Base-by-base conservation (phyloP, 2,888 invertebrate species). In the Coronaproctus castanopsis region DNA sequence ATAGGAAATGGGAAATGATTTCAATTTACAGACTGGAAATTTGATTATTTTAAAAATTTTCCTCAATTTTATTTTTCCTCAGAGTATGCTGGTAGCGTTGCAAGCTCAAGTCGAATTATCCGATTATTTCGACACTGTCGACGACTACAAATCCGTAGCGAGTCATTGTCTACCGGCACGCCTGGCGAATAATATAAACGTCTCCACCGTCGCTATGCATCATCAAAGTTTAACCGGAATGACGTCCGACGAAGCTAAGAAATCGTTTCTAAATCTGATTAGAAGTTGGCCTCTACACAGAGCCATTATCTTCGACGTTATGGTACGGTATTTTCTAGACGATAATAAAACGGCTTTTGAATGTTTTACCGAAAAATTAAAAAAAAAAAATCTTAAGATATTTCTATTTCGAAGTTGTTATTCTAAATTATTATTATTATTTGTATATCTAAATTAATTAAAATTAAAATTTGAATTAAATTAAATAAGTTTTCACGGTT, bases 271-370 rank as follows among this genome's bases (percentile, higher is more conserved):
- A 57, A 91, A 92, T 70, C 78, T 95, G 21, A 88, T 95, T 63
- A 85, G 87, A 70, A 87, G 87, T 64, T 95, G 93, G 93, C 91
- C 91, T 24, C 77, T 95, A 58, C 89, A 92, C 64, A 80, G 87
- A 65, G 91, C 93, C 19, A 91, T 91, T 55, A 87, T 95, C 68
- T 95, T 90, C 71, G 92, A 93, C 71, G 93, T 95, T 52, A 88
- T 89, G 83, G 87, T n/a, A n/a, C n/a, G n/a, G n/a, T n/a, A n/a
- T n/a, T n/a, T n/a, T n/a, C n/a, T n/a, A n/a, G n/a, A n/a, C n/a
- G n/a, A n/a, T n/a, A n/a, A n/a, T n/a, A n/a, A n/a, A n/a, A n/a
- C n/a, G n/a, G n/a, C n/a, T n/a, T n/a, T n/a, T n/a, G n/a, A n/a
- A n/a, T n/a, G n/a, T n/a, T n/a, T n/a, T n/a, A n/a, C n/a, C n/a